Evolutionary conservation across 2,797 vertebrate genomes (phyloP).

Genomic region (Heteromormyrus szaboi): DNA sequence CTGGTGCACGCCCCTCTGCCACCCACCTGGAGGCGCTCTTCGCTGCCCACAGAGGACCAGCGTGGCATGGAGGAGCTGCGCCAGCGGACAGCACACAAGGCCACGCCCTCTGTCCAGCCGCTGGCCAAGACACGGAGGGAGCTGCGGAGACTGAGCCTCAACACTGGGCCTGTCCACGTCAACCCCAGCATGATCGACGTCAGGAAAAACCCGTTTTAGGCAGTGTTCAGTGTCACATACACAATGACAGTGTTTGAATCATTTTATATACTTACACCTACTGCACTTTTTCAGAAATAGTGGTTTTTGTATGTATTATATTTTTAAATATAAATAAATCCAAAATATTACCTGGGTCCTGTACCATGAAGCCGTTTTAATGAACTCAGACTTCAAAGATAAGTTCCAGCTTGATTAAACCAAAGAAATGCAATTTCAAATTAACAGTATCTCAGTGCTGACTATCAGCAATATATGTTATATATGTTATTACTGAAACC

Average conservation of each 20-base stretch:
- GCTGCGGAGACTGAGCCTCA: conserved; percentile 69
- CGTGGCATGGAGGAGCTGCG: conserved; percentile 63
- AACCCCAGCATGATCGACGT: conserved; percentile 78
- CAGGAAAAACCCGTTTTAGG: conserved; percentile 80
- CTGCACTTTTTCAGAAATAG: conserved; percentile 4
- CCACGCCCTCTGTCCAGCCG: conserved; percentile 46
- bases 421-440: not conserved
- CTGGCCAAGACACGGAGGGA: conserved; percentile 68
- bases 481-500: not conserved
- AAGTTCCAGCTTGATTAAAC: not conserved
- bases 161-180: conserved; percentile 47
- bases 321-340: conserved; percentile 11
- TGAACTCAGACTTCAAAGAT: not conserved
- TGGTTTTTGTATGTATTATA: conserved; percentile 7
- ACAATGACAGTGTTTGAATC: not conserved
- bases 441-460: not conserved
- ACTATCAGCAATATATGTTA: not conserved
- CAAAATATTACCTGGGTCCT: not conserved
- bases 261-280: not conserved
- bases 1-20: conserved; percentile 79
- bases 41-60: conserved; percentile 73
- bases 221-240: not conserved
- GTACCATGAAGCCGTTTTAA: not conserved
- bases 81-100: conserved; percentile 53
- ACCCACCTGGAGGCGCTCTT: conserved; percentile 82